Conservation (phyloP, 2,113 vertebrate species). For the Hypanus sabinus region DNA sequence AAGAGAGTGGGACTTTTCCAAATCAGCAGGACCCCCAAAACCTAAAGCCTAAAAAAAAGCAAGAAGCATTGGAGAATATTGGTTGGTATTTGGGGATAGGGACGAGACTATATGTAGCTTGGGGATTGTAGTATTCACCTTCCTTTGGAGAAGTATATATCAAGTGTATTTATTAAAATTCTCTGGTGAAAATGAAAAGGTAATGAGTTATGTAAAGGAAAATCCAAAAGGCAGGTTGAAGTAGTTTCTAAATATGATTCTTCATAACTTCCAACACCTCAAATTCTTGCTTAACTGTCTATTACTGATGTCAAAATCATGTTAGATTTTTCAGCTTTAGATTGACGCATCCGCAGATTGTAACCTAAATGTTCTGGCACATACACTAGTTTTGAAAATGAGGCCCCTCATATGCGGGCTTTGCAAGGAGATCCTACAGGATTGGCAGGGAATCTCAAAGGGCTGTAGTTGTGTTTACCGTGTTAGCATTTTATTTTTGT, state of each 20-base stretch:
- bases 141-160: neutral
- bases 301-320: neutral
- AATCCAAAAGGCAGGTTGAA: neutral
- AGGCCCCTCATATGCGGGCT: neutral
- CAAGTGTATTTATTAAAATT: neutral
- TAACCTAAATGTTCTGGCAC: neutral
- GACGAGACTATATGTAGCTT: neutral
- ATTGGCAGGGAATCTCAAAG: neutral
- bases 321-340: neutral
- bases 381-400: neutral
- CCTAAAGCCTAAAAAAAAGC: neutral
- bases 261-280: neutral
- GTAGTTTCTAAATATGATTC: neutral
- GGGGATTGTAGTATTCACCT: neutral
- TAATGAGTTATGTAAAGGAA: neutral
- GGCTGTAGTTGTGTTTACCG: neutral
- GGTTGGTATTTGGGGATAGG: neutral
- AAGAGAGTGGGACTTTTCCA: slow-evolving; percentile 39
- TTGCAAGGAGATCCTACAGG: too few species aligned
- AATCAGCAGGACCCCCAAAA: slow-evolving; percentile 48
- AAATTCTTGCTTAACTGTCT: neutral
- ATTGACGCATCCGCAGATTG: neutral
- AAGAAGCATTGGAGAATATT: neutral
- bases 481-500: neutral
- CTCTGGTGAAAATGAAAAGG: neutral